Evolutionary conservation across 1,140 invertebrate genomes (phyloP).

Genomic region (Phymorhynchus buccinoides): DNA sequence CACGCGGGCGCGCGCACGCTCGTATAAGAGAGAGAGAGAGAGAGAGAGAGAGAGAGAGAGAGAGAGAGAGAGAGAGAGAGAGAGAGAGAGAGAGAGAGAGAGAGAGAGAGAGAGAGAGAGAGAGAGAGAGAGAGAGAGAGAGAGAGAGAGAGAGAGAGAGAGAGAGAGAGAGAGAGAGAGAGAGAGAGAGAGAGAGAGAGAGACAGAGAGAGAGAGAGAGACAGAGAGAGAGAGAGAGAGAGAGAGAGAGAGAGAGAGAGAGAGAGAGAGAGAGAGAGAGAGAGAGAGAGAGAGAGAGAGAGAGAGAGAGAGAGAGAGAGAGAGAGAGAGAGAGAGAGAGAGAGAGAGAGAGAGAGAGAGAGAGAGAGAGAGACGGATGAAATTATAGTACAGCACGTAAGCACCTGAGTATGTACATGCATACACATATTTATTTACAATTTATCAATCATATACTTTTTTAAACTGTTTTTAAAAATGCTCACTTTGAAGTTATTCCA

Average conservation of each 20-base stretch:
- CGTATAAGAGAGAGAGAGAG: neutral
- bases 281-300: neutral
- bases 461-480: too few relatives aligned
- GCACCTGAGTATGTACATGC: too few relatives aligned
- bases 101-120: constrained; percentile 35
- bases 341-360: constrained; percentile 25
- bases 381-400: too few relatives aligned
- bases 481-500: too few relatives aligned
- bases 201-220: constrained; percentile 1
- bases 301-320: neutral
- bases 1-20: neutral
- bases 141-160: neutral
- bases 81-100: constrained; percentile 23
- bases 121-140: neutral
- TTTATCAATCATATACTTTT: too few relatives aligned
- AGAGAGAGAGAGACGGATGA: neutral
- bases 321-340: constrained; percentile 24
- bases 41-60: constrained; percentile 31
- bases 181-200: neutral
- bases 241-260: neutral
- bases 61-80: constrained; percentile 26
- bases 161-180: neutral
- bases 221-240: neutral
- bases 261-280: neutral
- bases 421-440: too few relatives aligned